Evolutionary conservation across 2,113 vertebrate genomes (phyloP).

Genomic region (Abramis brama): DNA sequence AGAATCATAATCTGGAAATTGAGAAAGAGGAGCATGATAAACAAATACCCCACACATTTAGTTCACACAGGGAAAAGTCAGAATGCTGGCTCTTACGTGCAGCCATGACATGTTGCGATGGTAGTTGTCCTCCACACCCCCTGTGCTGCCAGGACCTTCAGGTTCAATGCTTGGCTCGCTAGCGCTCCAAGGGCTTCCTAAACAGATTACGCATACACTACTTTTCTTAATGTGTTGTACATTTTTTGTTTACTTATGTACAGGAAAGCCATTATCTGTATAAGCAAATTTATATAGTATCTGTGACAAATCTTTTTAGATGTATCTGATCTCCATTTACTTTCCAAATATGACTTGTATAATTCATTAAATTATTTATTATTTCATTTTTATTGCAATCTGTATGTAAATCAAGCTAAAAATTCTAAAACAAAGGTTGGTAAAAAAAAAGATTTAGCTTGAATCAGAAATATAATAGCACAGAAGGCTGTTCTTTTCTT

Average conservation of each 20-base stretch:
- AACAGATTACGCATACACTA: constrained; percentile 27
- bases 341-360: not conserved
- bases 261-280: not conserved
- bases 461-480: not conserved
- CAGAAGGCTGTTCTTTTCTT: not conserved
- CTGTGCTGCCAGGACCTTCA: constrained; percentile 86
- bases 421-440: not conserved
- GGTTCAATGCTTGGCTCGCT: constrained; percentile 98
- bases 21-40: not conserved
- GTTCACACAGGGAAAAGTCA: not conserved
- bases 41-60: not conserved
- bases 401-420: not conserved
- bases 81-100: constrained; percentile 80
- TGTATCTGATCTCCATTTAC: not conserved
- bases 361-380: not conserved
- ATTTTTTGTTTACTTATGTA: not conserved
- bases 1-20: constrained; percentile 92
- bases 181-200: constrained; percentile 95
- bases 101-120: constrained; percentile 98
- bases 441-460: not conserved
- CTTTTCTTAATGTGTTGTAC: not conserved
- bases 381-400: too few relatives aligned
- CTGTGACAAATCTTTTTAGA: not conserved
- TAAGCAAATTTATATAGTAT: not conserved
- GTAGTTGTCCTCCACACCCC: constrained; percentile 91